Percentiles rank a stretch among this genome's conserved stretches.
phyloP scores from a whole-genome alignment of 2,113 vertebrate species.

The Stigmatopora nigra region DNA sequence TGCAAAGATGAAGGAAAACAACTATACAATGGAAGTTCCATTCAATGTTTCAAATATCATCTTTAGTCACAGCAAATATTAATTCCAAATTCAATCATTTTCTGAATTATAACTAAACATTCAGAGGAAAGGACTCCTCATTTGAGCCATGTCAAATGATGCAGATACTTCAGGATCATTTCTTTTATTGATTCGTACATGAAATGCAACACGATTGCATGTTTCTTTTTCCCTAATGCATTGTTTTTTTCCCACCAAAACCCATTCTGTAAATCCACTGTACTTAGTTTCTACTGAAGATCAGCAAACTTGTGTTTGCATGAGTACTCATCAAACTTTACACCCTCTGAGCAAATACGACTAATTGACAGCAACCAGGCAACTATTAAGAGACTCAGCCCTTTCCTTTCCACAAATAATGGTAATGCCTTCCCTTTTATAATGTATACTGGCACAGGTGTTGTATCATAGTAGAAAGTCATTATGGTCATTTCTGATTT shows the following conservation, averaged over 20 bases:
- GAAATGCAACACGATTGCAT: background rate
- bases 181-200: background rate
- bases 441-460: background rate
- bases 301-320: constrained; percentile 9
- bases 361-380: constrained; percentile 24
- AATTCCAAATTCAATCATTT: background rate
- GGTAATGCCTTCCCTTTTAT: background rate
- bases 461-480: background rate
- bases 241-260: background rate
- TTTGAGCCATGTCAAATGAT: background rate
- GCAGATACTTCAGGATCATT: background rate
- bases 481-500: background rate
- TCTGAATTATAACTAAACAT: background rate
- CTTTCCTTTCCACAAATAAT: background rate
- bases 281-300: background rate
- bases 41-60: background rate
- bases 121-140: background rate
- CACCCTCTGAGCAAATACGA: constrained; percentile 29
- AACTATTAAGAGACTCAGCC: constrained; percentile 13
- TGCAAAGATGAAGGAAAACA: background rate
- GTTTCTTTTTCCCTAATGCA: background rate
- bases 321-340: constrained; percentile 9
- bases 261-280: background rate
- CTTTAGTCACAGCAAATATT: background rate
- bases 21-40: background rate